phyloP scores from a whole-genome alignment of 2,888 invertebrate species.

The Nomada goodeniana region DNA sequence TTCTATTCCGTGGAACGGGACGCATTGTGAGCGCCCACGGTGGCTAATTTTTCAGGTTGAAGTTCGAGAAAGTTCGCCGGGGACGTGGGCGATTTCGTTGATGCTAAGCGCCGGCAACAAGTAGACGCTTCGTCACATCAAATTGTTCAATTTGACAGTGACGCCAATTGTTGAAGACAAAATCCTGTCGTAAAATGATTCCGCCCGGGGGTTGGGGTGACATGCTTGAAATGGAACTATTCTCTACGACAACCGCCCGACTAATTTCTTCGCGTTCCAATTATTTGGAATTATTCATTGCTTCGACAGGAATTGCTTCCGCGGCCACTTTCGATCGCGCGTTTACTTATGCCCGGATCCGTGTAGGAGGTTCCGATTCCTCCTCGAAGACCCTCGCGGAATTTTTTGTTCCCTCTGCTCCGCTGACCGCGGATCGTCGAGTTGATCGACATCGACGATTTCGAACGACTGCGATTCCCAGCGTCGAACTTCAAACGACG shows the following conservation, averaged over 20 bases:
- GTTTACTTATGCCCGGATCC: slow-evolving; percentile 21
- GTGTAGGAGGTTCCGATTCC: not conserved
- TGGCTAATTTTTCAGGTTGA: not conserved
- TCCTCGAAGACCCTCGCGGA: not conserved
- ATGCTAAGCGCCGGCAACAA: not conserved
- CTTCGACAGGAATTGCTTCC: slow-evolving; percentile 34
- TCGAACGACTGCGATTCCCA: slow-evolving; percentile 23
- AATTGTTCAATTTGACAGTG: not conserved
- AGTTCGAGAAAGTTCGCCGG: not conserved
- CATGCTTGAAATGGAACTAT: not conserved
- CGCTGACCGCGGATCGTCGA: not conserved
- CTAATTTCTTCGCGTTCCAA: slow-evolving; percentile 21
- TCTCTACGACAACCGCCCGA: not conserved
- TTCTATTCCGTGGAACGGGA: not conserved
- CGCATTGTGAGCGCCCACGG: not conserved
- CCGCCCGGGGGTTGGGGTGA: not conserved
- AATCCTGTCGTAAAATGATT: slow-evolving; percentile 16
- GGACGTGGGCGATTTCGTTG: not conserved
- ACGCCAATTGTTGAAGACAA: slow-evolving; percentile 16
- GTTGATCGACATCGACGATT: slow-evolving; percentile 6
- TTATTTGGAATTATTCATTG: slow-evolving; percentile 53
- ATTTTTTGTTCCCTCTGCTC: not conserved
- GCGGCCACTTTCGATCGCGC: slow-evolving; percentile 37
- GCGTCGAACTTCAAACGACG: slow-evolving; percentile 26
- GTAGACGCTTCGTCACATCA: not conserved